Conservation (phyloP, 2,888 invertebrate genomes). For the Nysson spinosus region DNA sequence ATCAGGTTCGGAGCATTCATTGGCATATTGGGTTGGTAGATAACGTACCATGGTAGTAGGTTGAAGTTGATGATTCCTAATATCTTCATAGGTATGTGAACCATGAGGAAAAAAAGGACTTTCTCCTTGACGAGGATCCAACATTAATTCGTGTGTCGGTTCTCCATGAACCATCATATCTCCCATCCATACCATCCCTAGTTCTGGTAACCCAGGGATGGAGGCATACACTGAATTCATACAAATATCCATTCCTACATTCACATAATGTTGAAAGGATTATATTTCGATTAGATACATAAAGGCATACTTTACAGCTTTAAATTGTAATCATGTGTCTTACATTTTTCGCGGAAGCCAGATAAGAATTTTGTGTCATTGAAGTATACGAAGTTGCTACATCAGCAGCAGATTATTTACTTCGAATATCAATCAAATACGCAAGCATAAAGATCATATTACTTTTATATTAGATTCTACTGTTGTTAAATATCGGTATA, state of each 20-base stretch:
- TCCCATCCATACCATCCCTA: slow-evolving; percentile 86
- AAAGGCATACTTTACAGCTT: slow-evolving; percentile 15
- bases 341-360: too few relatives aligned
- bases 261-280: slow-evolving; percentile 50
- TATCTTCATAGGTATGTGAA: slow-evolving; percentile 72
- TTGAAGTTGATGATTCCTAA: slow-evolving; percentile 74
- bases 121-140: slow-evolving; percentile 74
- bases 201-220: slow-evolving; percentile 80
- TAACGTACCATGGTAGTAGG: slow-evolving; percentile 75
- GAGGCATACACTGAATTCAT: slow-evolving; percentile 74
- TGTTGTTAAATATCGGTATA: too few relatives aligned
- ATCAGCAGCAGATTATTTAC: too few relatives aligned
- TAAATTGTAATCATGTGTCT: too few relatives aligned
- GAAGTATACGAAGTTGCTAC: too few relatives aligned
- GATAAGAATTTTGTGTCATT: too few relatives aligned
- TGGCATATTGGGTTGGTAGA: slow-evolving; percentile 71
- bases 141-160: slow-evolving; percentile 72
- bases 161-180: slow-evolving; percentile 77
- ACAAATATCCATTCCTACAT: slow-evolving; percentile 69
- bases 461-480: too few relatives aligned
- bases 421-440: too few relatives aligned
- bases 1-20: slow-evolving; percentile 74
- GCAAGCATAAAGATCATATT: too few relatives aligned
- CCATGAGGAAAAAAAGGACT: slow-evolving; percentile 73
- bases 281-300: slow-evolving; percentile 24